phyloP scores from a whole-genome alignment of 2,113 vertebrate species.

The Deroptyus accipitrinus region DNA sequence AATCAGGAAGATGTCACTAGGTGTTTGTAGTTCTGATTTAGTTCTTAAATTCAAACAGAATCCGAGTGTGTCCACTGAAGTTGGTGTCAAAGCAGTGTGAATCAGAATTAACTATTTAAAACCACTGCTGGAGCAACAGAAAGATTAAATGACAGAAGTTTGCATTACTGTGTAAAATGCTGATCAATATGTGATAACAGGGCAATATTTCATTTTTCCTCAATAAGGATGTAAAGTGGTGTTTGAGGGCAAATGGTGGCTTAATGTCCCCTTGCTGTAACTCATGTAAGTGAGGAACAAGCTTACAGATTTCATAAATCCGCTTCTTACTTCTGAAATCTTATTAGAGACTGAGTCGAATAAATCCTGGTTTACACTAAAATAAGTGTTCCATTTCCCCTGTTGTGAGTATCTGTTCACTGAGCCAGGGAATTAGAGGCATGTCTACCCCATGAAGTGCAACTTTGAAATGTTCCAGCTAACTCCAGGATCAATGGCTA shows the following conservation, averaged over 20 bases:
- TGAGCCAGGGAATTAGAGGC: background rate
- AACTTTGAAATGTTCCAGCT: background rate
- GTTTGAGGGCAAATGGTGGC: background rate
- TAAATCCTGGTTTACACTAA: conserved; percentile 17
- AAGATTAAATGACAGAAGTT: background rate
- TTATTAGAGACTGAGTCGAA: conserved; percentile 10
- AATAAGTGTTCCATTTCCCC: background rate
- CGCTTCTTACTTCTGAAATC: conserved; percentile 38
- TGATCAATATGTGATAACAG: background rate
- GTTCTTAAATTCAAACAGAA: background rate
- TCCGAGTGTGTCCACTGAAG: background rate
- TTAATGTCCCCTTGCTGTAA: background rate
- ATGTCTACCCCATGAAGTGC: background rate
- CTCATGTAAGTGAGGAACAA: background rate
- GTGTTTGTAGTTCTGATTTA: background rate
- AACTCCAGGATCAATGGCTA: background rate
- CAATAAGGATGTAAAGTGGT: background rate
- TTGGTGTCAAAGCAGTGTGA: background rate
- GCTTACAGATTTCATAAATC: conserved; percentile 24
- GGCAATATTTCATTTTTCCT: background rate
- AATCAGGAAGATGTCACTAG: background rate
- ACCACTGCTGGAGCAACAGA: background rate
- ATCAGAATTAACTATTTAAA: background rate
- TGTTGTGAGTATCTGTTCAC: background rate
- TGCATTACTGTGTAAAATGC: background rate